Percentiles rank a stretch among this genome's conserved stretches.
Evolutionary conservation across 2,888 invertebrate genomes (phyloP).

Genomic region (Neoitamus cyanurus): DNA sequence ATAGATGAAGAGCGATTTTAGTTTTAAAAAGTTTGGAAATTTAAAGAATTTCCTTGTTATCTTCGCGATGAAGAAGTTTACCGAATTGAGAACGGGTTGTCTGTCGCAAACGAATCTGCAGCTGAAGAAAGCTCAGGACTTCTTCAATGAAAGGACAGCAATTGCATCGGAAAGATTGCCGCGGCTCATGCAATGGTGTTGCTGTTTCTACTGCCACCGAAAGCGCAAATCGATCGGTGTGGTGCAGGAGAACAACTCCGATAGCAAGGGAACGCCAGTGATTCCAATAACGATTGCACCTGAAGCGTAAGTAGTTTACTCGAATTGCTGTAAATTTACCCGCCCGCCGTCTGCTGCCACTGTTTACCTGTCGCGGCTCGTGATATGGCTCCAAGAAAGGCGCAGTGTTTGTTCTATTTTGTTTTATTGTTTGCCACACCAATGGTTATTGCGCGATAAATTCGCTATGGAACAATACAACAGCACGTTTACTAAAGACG

Average conservation of each 20-base stretch:
- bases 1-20: not conserved
- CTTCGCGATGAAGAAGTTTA: not conserved
- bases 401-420: not conserved
- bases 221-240: constrained; percentile 62
- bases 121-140: constrained; percentile 49
- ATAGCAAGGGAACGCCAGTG: constrained; percentile 55
- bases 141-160: constrained; percentile 32
- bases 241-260: constrained; percentile 50
- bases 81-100: not conserved
- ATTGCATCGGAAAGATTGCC: constrained; percentile 56
- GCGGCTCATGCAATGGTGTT: constrained; percentile 56
- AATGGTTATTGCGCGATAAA: not conserved
- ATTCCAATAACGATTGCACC: constrained; percentile 55
- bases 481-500: not conserved
- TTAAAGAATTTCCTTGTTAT: not conserved
- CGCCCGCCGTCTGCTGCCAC: not conserved
- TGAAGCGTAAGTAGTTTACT: constrained; percentile 54
- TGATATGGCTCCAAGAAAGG: not conserved
- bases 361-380: constrained; percentile 13
- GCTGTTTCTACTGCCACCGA: constrained; percentile 57
- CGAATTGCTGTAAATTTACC: not conserved
- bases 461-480: not conserved
- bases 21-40: constrained; percentile 13
- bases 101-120: not conserved
- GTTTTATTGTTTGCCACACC: not conserved